Conservation (phyloP, 2,888 invertebrate genomes). For the Amblyteles armatorius region DNA sequence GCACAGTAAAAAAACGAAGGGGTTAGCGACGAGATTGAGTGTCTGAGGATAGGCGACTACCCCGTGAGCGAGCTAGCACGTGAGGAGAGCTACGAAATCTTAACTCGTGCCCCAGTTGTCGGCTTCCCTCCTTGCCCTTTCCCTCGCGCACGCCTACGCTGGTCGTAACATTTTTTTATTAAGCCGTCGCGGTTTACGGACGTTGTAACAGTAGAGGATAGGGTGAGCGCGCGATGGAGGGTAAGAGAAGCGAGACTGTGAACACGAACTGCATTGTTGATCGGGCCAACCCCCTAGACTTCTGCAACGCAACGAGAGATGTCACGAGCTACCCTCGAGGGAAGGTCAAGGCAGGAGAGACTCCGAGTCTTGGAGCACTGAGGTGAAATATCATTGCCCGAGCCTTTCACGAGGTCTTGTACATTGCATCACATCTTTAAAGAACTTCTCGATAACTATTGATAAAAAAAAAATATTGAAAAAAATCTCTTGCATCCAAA, state of each 20-base stretch:
- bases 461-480: not conserved
- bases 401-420: not conserved
- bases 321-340: conserved; percentile 73
- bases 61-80: conserved; percentile 37
- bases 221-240: conserved; percentile 30
- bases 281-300: conserved; percentile 72
- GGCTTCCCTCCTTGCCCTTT: conserved; percentile 34
- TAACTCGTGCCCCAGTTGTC: conserved; percentile 34
- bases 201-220: conserved; percentile 59
- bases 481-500: not conserved
- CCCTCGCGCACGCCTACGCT: conserved; percentile 66
- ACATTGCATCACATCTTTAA: not conserved
- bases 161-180: conserved; percentile 79
- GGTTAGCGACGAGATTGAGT: conserved; percentile 15
- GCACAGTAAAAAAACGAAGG: not conserved
- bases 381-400: conserved; percentile 6
- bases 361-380: conserved; percentile 30
- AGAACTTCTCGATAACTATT: not conserved
- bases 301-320: conserved; percentile 75
- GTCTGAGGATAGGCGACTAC: conserved; percentile 25
- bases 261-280: conserved; percentile 77
- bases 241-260: conserved; percentile 47
- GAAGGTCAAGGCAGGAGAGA: conserved; percentile 54
- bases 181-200: conserved; percentile 77
- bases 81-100: conserved; percentile 44